Evolutionary conservation across 2,113 vertebrate species (phyloP).

Genomic region (Clinocottus analis): DNA sequence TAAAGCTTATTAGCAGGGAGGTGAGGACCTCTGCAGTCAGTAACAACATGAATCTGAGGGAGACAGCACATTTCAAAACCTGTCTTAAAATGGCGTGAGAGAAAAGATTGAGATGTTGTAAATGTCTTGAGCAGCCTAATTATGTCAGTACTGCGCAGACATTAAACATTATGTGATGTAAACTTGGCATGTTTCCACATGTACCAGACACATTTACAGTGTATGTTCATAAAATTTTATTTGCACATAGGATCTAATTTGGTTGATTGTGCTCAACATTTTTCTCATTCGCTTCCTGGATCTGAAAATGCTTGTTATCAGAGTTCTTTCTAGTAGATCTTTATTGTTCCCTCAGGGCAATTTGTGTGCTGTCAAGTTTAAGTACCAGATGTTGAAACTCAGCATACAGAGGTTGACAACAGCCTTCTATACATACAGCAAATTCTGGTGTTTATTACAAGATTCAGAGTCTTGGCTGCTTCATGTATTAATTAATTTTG

Average conservation of each 20-base stretch:
- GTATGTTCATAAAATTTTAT: conserved; percentile 19
- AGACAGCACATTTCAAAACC: conserved; percentile 34
- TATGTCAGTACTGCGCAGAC: not conserved
- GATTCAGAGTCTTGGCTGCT: not conserved
- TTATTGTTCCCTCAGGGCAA: conserved; percentile 29
- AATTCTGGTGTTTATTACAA: not conserved
- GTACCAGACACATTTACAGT: not conserved
- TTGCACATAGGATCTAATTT: conserved; percentile 32
- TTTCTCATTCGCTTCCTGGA: conserved; percentile 7
- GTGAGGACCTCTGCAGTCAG: conserved; percentile 52
- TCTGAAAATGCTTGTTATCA: conserved; percentile 28
- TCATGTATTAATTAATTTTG: not conserved
- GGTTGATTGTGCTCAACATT: conserved; percentile 14
- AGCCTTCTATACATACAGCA: not conserved
- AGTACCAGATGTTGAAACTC: conserved; percentile 32
- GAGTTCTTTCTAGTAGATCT: conserved; percentile 25
- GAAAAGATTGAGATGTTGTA: not conserved
- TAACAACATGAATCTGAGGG: conserved; percentile 48
- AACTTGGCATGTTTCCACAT: conserved; percentile 5
- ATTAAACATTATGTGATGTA: conserved; percentile 5
- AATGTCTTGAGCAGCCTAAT: not conserved
- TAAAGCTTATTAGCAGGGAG: conserved; percentile 76
- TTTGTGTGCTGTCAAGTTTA: conserved; percentile 11
- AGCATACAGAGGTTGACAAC: conserved; percentile 16
- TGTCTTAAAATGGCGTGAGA: conserved; percentile 17